Base-by-base conservation (phyloP, 2,113 vertebrate species). In the Lipotes vexillifer region DNA sequence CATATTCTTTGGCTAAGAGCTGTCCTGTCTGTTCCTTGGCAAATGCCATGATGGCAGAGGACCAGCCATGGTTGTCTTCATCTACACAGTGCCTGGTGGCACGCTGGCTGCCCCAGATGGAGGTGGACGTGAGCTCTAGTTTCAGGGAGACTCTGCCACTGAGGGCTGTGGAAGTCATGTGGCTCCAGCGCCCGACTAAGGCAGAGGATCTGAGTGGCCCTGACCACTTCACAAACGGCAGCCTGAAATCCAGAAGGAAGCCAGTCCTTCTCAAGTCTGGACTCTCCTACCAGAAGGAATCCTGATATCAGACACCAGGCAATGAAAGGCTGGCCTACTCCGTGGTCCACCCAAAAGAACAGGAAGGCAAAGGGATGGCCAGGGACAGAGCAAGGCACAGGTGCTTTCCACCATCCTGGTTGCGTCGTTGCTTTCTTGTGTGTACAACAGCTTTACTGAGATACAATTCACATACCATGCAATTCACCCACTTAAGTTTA, bases 121-220 rank as follows among this genome's bases (percentile, higher is more conserved):
- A 80, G 21, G 7, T 38, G 52, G n/a, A 17, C 14, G 21, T 38
- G 52, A 17, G 21, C 13, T 0, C 75, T 23, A 33, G 0, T 55
- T 23, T 36, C 49, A 25, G 33, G 49, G 21, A 36, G 15, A 27
- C 72, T 55, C 49, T 15, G 20, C 52, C 12, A 2, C 21, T 57
- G n/a, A 33, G 52, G 77, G 21, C 21, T 57, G 52, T 80, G n/a
- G n/a, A 36, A 4, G 0, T 80, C 2, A 10, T 17, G 77, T 25
- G 52, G 21, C 21, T 25, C 77, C 0, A 8, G n/a, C 2, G 4
- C 33, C 65, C 0, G 13, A n/a, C 15, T 57, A 38, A 38, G 8
- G 52, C 2, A 0, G 3, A 57, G n/a, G 77, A 27, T 80, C 33
- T 17, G 52, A 5, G 52, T 17, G 77, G 11, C 52, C n/a, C 77